Evolutionary conservation across 2,113 vertebrate species (phyloP).

Genomic region (Lophura nycthemera): DNA sequence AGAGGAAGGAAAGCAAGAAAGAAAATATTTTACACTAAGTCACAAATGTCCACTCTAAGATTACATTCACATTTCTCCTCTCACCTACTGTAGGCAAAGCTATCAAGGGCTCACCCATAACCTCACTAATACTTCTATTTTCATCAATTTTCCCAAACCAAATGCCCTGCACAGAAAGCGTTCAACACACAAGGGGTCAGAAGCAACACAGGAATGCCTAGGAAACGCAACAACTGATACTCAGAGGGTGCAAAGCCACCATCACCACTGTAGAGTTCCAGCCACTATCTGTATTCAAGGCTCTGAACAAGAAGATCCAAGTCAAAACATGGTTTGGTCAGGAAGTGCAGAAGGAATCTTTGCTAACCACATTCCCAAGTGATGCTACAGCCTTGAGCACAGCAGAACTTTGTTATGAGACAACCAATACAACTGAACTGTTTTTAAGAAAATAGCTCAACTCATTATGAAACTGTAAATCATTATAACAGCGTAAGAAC

Average conservation of each 20-base stretch:
- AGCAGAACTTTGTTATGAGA: not conserved
- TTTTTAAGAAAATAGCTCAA: not conserved
- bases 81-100: not conserved
- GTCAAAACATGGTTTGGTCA: not conserved
- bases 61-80: not conserved
- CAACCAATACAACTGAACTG: not conserved
- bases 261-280: not conserved
- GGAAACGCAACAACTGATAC: not conserved
- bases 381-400: not conserved
- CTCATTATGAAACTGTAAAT: not conserved
- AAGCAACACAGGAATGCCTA: not conserved
- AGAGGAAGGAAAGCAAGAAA: too few relatives aligned
- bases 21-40: not conserved
- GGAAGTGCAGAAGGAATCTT: not conserved
- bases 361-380: not conserved
- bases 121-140: not conserved
- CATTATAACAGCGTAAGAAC: not conserved
- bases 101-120: not conserved
- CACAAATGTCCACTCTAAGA: not conserved
- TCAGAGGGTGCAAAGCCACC: not conserved
- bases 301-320: not conserved
- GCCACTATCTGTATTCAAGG: not conserved
- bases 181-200: not conserved
- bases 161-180: not conserved
- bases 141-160: not conserved